Base-by-base conservation (phyloP, 2,888 invertebrate genomes). In the Frankliniella fusca region DNA sequence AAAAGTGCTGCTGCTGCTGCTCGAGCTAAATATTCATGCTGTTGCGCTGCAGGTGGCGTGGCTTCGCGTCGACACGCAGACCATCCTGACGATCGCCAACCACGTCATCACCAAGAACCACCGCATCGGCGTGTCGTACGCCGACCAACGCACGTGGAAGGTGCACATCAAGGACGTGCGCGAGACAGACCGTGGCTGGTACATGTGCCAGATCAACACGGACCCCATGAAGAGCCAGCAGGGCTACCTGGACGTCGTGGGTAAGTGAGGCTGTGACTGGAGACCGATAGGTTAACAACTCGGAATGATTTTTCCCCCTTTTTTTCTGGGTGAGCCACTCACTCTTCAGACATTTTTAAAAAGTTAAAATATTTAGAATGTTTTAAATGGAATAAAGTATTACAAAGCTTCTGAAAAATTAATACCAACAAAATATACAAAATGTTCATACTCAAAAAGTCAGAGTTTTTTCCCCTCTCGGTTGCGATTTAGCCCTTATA, bases 81-180 rank as follows among this genome's bases (percentile, higher is more conserved):
- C 95, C 12, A 95, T 96, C 86, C 90, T 96, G 85, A 95, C 95
- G 80, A 96, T 96, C 86, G 95, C 95, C 84, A 93, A 92, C 86
- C 95, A 96, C 90, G 95, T 96, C 87, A 96, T 96, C 88, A 96
- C 96, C 83, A 94, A 96, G 89, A 96, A 95, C 89, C 95, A 95
- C 88, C 92, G 96, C 85, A 94, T 96, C 87, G 93, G 92, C 85
- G 93, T 96, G 85, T 92, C 92, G 84, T 88, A 93, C 88, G 93
- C 93, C 82, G 95, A 95, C 87, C 92, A 92, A 87, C 92, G 94
- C 85, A 93, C 94, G 81, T 96, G 95, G 95, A 92, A 92, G 85
- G 91, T 96, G 84, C 93, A 93, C 86, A 93, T 96, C 86, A 91
- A 93, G 85, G 94, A 95, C 86, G 94, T 95, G 80, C 91, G 93